Conservation (phyloP, 2,113 vertebrate species). For the Megaptera novaeangliae region DNA sequence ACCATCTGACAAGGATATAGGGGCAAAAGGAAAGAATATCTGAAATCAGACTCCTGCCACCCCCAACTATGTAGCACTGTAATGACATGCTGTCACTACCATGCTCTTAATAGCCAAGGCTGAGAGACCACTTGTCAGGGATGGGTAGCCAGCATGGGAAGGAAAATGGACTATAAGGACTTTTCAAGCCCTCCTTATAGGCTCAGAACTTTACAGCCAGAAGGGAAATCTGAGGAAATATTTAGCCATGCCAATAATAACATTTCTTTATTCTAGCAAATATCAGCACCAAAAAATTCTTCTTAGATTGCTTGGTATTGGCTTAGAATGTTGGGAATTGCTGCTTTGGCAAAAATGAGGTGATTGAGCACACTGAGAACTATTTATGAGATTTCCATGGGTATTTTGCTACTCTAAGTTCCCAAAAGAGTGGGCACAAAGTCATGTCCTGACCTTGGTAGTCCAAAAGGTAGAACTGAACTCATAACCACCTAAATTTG, state of each 20-base stretch:
- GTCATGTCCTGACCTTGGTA: background rate
- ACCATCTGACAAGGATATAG: background rate
- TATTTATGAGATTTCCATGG: background rate
- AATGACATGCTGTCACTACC: background rate
- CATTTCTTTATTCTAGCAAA: background rate
- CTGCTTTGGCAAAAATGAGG: background rate
- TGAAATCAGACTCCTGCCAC: background rate
- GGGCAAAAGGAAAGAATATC: background rate
- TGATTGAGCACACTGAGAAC: background rate
- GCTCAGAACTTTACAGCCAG: background rate
- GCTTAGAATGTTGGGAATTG: background rate
- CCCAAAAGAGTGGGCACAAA: background rate
- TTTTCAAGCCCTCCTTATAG: background rate
- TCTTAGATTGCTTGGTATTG: background rate
- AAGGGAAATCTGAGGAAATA: background rate
- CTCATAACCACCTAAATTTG: background rate
- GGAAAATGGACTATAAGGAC: background rate
- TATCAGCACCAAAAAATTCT: background rate
- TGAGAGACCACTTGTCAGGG: background rate
- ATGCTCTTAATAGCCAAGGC: background rate
- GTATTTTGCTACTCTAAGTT: background rate
- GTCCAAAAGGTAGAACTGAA: background rate
- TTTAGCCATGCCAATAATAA: background rate
- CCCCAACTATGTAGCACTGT: accelerated
- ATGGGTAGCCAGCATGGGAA: background rate